These are phyloP conservation scores for Chaetodon auriga DNA, from an alignment of 2,113 vertebrate species.

Conservation along the genomic window DNA sequence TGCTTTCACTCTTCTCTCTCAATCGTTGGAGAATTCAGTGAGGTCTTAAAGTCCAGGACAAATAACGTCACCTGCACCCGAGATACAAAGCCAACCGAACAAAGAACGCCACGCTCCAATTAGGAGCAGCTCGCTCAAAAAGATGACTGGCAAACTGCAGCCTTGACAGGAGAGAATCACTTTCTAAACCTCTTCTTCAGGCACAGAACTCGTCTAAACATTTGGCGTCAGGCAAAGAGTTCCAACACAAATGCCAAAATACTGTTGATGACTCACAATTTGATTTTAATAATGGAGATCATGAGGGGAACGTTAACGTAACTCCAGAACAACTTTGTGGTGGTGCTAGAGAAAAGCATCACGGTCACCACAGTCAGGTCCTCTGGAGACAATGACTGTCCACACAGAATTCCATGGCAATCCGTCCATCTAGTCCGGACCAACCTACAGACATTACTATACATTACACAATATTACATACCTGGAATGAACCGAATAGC, in stretches of 20 bases:
- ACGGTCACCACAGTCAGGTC: background rate
- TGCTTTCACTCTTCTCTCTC: constrained; percentile 14
- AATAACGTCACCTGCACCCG: constrained; percentile 40
- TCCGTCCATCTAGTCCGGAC: no score
- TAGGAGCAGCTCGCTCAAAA: constrained; percentile 22
- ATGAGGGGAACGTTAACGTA: no score
- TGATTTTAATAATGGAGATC: background rate
- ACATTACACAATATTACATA: constrained; percentile 36
- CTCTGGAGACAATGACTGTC: no score
- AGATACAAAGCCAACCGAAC: constrained; percentile 43
- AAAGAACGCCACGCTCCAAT: constrained; percentile 52
- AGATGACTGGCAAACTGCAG: constrained; percentile 7
- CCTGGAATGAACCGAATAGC: constrained; percentile 70
- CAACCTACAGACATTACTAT: no score
- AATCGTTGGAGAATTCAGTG: constrained; percentile 20
- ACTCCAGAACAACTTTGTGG: background rate
- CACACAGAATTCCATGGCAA: no score
- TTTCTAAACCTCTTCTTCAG: background rate
- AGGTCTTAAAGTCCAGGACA: constrained; percentile 30
- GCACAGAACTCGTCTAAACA: background rate
- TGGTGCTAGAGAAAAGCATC: background rate
- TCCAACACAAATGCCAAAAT: background rate
- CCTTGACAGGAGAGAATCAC: constrained; percentile 10
- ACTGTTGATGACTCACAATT: background rate
- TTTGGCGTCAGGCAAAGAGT: background rate